These are phyloP conservation scores for Xiphophorus birchmanni DNA, from an alignment of 2,797 vertebrate genomes.

Conservation along the genomic window DNA sequence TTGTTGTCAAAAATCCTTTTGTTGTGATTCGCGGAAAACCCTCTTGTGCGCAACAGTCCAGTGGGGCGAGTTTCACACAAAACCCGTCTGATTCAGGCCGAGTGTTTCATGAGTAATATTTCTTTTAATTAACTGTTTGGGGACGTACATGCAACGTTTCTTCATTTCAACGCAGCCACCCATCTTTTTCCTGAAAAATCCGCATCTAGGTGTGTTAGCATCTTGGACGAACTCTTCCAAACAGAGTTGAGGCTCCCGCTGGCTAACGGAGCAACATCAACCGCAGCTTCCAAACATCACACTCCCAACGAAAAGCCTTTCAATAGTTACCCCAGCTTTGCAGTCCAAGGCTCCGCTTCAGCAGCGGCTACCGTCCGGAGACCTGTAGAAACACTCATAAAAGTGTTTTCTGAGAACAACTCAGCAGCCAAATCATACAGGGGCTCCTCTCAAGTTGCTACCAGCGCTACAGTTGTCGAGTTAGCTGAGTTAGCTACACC, in stretches of 20 bases:
- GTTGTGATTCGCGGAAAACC: constrained; percentile 73
- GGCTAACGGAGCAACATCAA: constrained; percentile 63
- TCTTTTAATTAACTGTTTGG: background rate
- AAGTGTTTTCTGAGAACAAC: constrained; percentile 22
- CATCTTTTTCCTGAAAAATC: constrained; percentile 35
- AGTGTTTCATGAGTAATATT: background rate
- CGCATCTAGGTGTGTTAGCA: constrained; percentile 66
- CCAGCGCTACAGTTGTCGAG: constrained; percentile 61
- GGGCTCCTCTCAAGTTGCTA: constrained; percentile 70
- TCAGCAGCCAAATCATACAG: constrained; percentile 56
- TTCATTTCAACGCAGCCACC: background rate
- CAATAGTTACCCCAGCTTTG: constrained; percentile 63
- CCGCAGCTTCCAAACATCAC: constrained; percentile 66
- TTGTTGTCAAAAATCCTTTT: constrained; percentile 81
- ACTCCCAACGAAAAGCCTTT: constrained; percentile 44
- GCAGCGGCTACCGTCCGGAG: constrained; percentile 7
- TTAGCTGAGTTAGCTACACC: constrained; percentile 67
- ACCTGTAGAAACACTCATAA: constrained; percentile 34
- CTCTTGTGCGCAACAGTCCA: constrained; percentile 68
- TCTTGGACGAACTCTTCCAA: constrained; percentile 66
- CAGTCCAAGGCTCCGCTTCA: constrained; percentile 30
- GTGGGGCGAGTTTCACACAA: constrained; percentile 33
- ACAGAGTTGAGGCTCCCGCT: constrained; percentile 54
- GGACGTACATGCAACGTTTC: background rate
- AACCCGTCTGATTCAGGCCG: background rate